Conservation (phyloP, 2,888 invertebrate genomes). For the Adelphocoris suturalis region DNA sequence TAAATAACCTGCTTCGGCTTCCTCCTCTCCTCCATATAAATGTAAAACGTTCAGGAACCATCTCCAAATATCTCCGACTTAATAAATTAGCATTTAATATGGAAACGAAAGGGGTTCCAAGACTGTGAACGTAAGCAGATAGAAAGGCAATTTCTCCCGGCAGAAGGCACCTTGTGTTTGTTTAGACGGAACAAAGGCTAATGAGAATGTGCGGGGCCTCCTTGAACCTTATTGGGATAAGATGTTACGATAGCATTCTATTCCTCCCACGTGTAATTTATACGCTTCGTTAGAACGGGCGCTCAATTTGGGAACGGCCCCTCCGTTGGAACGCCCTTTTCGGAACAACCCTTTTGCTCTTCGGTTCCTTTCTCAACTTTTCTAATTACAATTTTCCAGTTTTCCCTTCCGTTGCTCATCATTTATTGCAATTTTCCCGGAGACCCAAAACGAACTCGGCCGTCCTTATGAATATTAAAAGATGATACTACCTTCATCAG, state of each 20-base stretch:
- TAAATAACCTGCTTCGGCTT: constrained; percentile 8
- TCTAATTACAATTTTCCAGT: constrained; percentile 47
- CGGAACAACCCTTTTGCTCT: not conserved
- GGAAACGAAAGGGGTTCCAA: constrained; percentile 44
- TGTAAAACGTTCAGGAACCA: constrained; percentile 63
- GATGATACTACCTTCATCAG: constrained; percentile 47
- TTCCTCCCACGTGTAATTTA: constrained; percentile 58
- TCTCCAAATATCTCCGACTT: constrained; percentile 66
- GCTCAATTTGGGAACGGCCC: constrained; percentile 35
- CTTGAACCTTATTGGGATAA: constrained; percentile 56
- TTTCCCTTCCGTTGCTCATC: constrained; percentile 12
- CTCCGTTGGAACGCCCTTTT: not conserved
- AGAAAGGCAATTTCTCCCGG: constrained; percentile 57
- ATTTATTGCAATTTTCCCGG: constrained; percentile 29
- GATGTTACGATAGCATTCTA: constrained; percentile 51
- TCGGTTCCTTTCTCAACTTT: constrained; percentile 44
- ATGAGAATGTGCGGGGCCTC: constrained; percentile 39
- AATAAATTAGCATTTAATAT: constrained; percentile 73
- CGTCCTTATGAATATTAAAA: constrained; percentile 35
- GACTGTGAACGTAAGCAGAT: constrained; percentile 45
- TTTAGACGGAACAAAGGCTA: constrained; percentile 60
- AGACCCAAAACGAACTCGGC: not conserved
- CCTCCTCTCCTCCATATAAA: constrained; percentile 50
- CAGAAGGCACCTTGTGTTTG: constrained; percentile 62
- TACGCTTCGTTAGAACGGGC: constrained; percentile 47